These are phyloP conservation scores for Scaptodrosophila latifasciaeformis DNA, from an alignment of 2,888 invertebrate species.

Conservation along the genomic window DNA sequence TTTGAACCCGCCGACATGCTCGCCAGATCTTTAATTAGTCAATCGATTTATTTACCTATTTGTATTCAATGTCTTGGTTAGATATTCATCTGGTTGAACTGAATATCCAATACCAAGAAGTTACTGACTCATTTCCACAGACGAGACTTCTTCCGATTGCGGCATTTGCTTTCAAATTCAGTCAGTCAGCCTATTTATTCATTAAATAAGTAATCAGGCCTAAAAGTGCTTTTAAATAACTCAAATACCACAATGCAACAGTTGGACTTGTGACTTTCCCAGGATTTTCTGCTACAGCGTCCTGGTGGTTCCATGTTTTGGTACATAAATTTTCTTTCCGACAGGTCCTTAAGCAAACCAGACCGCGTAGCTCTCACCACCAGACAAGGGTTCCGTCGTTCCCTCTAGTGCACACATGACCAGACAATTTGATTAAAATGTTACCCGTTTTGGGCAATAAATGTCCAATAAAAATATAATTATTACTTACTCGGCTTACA, in stretches of 20 bases:
- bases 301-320: constrained; percentile 8
- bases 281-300: too few species aligned
- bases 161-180: too few species aligned
- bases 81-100: constrained; percentile 23
- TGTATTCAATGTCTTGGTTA: constrained; percentile 37
- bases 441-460: constrained; percentile 66
- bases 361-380: too few species aligned
- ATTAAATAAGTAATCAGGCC: too few species aligned
- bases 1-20: not conserved
- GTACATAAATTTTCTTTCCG: constrained; percentile 42
- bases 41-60: constrained; percentile 61
- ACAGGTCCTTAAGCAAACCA: constrained; percentile 33
- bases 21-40: constrained; percentile 42
- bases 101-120: constrained; percentile 18
- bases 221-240: too few species aligned
- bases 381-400: too few species aligned
- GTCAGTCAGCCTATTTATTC: too few species aligned
- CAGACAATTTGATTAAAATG: constrained; percentile 60
- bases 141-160: too few species aligned
- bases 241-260: too few species aligned
- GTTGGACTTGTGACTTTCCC: too few species aligned
- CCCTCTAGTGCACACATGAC: not conserved
- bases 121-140: constrained; percentile 46
- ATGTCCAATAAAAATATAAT: constrained; percentile 74
- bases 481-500: constrained; percentile 66